A percentile compares a stretch with the other conserved stretches of the same genome.
phyloP scores from a whole-genome alignment of 2,113 vertebrate species.

The Lycocorax pyrrhopterus region DNA sequence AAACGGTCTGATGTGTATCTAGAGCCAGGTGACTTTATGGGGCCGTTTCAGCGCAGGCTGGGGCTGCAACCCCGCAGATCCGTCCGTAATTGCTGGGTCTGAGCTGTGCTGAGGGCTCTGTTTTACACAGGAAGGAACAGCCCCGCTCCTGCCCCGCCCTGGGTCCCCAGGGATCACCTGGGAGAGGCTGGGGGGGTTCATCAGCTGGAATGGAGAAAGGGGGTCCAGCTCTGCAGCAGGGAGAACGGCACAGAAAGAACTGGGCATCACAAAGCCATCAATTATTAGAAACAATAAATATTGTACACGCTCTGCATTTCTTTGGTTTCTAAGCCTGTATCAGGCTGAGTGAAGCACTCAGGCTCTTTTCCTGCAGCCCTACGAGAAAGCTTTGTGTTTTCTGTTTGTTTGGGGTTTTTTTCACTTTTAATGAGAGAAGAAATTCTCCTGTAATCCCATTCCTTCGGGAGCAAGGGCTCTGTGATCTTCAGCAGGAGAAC shows the following conservation, averaged over 20 bases:
- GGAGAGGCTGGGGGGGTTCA: background rate
- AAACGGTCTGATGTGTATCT: background rate
- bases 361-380: background rate
- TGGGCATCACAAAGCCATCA: background rate
- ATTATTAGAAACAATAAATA: background rate
- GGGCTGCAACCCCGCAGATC: background rate
- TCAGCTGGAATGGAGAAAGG: background rate
- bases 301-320: background rate
- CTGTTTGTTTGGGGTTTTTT: background rate
- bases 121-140: background rate
- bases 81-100: background rate
- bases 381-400: background rate
- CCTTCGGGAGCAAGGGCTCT: background rate
- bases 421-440: background rate
- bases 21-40: conserved; percentile 31
- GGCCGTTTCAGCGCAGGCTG: background rate
- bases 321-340: background rate
- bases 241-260: accelerated
- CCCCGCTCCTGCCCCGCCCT: background rate
- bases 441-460: background rate
- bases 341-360: background rate
- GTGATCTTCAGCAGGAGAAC: background rate
- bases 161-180: background rate
- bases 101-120: background rate
- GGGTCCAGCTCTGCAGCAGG: background rate